Conservation (phyloP, 2,113 vertebrate genomes). For the Ictalurus punctatus region DNA sequence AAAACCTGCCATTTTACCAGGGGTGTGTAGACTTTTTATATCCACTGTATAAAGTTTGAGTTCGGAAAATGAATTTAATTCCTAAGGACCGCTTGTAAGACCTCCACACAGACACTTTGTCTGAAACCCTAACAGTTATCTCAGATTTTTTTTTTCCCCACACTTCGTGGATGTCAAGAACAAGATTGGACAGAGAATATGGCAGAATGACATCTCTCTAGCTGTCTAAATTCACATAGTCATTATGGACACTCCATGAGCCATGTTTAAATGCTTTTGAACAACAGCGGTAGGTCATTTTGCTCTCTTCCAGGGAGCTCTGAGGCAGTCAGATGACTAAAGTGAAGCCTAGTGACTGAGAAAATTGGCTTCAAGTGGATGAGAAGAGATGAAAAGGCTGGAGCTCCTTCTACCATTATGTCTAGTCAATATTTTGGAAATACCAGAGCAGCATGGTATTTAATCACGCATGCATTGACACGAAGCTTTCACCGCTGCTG, state of each 20-base stretch:
- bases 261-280: constrained; percentile 31
- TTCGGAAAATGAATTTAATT: no score
- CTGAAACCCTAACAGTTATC: constrained; percentile 33
- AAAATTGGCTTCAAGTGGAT: constrained; percentile 47
- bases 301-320: constrained; percentile 38
- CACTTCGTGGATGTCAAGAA: constrained; percentile 22
- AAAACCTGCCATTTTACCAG: no score
- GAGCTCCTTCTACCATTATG: constrained; percentile 36
- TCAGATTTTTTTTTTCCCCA: not conserved
- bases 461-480: constrained; percentile 39
- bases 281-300: constrained; percentile 42
- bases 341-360: constrained; percentile 50
- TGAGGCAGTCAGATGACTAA: constrained; percentile 26
- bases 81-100: no score
- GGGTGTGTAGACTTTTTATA: no score
- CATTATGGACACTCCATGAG: constrained; percentile 36
- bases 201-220: constrained; percentile 33
- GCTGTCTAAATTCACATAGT: constrained; percentile 33
- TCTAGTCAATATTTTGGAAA: constrained; percentile 45
- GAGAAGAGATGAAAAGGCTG: constrained; percentile 42
- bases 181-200: not conserved
- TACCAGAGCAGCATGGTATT: constrained; percentile 38
- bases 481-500: constrained; percentile 19
- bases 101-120: constrained; percentile 62
- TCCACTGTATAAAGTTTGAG: no score